Percentiles rank a stretch among this genome's conserved stretches.
These are phyloP conservation scores for Rhingia campestris DNA, from an alignment of 2,888 invertebrate genomes.

Conservation along the genomic window DNA sequence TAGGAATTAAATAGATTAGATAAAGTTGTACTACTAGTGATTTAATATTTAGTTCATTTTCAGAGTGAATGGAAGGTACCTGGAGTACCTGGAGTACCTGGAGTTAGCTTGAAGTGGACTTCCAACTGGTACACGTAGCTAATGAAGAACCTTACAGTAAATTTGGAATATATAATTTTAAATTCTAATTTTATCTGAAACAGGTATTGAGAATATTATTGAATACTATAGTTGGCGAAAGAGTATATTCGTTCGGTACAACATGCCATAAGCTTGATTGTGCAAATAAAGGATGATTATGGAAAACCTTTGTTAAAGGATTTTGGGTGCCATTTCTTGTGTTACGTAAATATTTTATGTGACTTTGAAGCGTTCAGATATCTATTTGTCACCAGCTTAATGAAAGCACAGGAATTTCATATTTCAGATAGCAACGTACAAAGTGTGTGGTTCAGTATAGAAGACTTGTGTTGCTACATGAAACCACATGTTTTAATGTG, in stretches of 20 bases:
- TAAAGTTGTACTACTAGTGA: slow-evolving; percentile 15
- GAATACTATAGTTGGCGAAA: too few relatives aligned
- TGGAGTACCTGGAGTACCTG: slow-evolving; percentile 6
- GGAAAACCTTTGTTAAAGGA: too few relatives aligned
- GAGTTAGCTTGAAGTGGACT: not conserved
- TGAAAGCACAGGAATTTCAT: not conserved
- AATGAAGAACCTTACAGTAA: too few relatives aligned
- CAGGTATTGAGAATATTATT: not conserved
- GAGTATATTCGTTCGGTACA: too few relatives aligned
- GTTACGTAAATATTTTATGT: not conserved
- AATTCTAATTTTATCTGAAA: slow-evolving; percentile 5
- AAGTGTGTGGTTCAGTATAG: not conserved
- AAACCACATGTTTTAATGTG: too few relatives aligned
- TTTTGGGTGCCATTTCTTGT: not conserved
- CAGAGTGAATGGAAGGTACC: slow-evolving; percentile 2
- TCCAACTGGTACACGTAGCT: too few relatives aligned
- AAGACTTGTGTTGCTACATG: too few relatives aligned
- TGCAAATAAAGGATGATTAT: not conserved
- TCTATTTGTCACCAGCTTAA: not conserved
- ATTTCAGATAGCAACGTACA: not conserved
- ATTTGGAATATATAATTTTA: not conserved
- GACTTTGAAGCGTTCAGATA: not conserved
- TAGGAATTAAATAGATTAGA: slow-evolving; percentile 47
- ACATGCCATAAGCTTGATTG: not conserved
- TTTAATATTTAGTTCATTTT: slow-evolving; percentile 28